Conservation (phyloP, 2,797 vertebrate genomes). For the Ptychobarbus kaznakovi region DNA sequence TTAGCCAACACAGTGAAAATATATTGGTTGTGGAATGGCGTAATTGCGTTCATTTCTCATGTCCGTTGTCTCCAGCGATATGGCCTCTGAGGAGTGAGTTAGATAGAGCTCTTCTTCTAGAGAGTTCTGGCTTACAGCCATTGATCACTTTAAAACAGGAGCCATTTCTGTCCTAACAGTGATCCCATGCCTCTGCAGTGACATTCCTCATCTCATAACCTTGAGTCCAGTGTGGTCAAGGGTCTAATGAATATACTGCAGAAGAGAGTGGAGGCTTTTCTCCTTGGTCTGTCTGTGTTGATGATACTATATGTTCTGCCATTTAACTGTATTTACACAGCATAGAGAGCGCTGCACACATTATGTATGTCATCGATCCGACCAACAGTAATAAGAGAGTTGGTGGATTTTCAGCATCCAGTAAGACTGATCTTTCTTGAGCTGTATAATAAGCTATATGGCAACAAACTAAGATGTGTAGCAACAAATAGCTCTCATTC, state of each 20-base stretch:
- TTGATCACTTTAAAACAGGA: conserved; percentile 19
- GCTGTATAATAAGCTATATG: too few relatives aligned
- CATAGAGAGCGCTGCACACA: neutral
- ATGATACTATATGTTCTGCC: neutral
- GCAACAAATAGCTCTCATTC: neutral
- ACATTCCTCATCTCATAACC: neutral
- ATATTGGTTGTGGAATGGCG: conserved; percentile 74
- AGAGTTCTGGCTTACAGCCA: conserved; percentile 12
- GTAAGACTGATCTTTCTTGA: neutral
- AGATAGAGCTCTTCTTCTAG: conserved; percentile 58
- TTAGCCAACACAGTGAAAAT: conserved; percentile 60
- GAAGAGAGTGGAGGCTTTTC: neutral
- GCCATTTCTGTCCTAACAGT: conserved; percentile 6
- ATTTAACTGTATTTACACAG: neutral
- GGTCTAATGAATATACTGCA: conserved; percentile 2
- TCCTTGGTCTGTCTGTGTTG: neutral
- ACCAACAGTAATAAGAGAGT: neutral
- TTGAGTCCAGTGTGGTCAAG: neutral
- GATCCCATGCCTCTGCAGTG: neutral
- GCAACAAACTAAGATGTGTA: neutral
- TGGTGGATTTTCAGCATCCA: neutral
- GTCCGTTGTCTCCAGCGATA: conserved; percentile 52
- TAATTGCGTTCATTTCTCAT: conserved; percentile 79
- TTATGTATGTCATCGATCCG: neutral
- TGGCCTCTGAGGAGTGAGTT: conserved; percentile 55